Conservation (phyloP, 2,797 vertebrate genomes). For the Phataginus tetradactyla region DNA sequence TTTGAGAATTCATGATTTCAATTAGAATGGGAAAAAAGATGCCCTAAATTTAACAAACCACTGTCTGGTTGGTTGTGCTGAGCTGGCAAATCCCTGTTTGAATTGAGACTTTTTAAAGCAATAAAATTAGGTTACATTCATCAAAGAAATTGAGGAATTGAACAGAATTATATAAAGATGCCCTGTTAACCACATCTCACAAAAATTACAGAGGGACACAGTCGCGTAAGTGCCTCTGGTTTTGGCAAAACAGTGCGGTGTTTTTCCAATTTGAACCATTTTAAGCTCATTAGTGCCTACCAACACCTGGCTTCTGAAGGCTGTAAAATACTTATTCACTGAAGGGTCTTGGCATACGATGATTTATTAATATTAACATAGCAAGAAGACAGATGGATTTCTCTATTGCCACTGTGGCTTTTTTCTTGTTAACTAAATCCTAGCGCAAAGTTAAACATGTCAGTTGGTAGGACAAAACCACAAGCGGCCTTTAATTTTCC, state of each 20-base stretch:
- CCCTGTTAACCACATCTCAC: slow-evolving; percentile 80
- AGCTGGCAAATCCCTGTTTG: slow-evolving; percentile 81
- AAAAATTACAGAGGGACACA: slow-evolving; percentile 84
- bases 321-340: slow-evolving; percentile 58
- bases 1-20: slow-evolving; percentile 75
- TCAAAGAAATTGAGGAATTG: slow-evolving; percentile 81
- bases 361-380: slow-evolving; percentile 58
- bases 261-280: slow-evolving; percentile 68
- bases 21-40: slow-evolving; percentile 80
- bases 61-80: slow-evolving; percentile 85
- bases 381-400: slow-evolving; percentile 73
- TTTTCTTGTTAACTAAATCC: slow-evolving; percentile 27
- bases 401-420: slow-evolving; percentile 21
- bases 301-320: slow-evolving; percentile 11
- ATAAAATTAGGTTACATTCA: slow-evolving; percentile 85
- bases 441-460: slow-evolving; percentile 56
- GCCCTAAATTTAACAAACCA: slow-evolving; percentile 86
- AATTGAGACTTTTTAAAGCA: slow-evolving; percentile 81
- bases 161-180: slow-evolving; percentile 84
- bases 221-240: slow-evolving; percentile 75
- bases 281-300: slow-evolving; percentile 51
- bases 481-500: slow-evolving; percentile 58
- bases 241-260: slow-evolving; percentile 81
- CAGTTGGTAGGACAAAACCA: slow-evolving; percentile 12
- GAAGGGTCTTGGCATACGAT: slow-evolving; percentile 68